A percentile compares a stretch with the other conserved stretches of the same genome.
Evolutionary conservation across 23 tunicate species (phyloP).

Genomic region (Trididemnum clinides): DNA sequence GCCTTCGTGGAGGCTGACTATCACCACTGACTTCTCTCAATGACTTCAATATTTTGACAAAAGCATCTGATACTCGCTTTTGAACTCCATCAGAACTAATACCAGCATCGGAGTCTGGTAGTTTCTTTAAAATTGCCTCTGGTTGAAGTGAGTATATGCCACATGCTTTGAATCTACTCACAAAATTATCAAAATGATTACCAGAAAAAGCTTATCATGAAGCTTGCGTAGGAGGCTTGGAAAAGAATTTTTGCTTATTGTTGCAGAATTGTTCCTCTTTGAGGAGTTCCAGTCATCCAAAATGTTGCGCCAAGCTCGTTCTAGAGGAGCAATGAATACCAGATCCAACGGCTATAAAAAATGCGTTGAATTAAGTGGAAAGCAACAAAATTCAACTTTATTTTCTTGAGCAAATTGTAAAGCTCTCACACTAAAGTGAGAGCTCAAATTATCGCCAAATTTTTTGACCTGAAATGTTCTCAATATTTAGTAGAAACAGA

Average conservation of each 20-base stretch:
- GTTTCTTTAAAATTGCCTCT: not conserved
- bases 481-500: not conserved
- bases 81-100: not conserved
- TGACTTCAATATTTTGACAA: not conserved
- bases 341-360: not conserved
- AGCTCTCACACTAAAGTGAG: not conserved
- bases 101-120: not conserved
- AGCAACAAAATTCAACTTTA: not conserved
- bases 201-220: not conserved
- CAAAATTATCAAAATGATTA: too few relatives aligned
- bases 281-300: not conserved
- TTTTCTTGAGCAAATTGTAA: not conserved
- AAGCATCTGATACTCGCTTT: not conserved
- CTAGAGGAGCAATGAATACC: not conserved
- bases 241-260: not conserved
- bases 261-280: not conserved
- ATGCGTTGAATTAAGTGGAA: not conserved
- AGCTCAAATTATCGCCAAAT: conserved; percentile 16
- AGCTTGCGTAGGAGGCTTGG: not conserved
- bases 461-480: not conserved
- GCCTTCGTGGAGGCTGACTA: not conserved
- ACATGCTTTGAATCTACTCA: too few relatives aligned
- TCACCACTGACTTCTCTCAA: not conserved
- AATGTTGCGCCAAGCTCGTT: not conserved
- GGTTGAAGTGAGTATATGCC: too few relatives aligned